phyloP scores from a whole-genome alignment of 2,888 invertebrate species.

The Acanthosepion esculentum region DNA sequence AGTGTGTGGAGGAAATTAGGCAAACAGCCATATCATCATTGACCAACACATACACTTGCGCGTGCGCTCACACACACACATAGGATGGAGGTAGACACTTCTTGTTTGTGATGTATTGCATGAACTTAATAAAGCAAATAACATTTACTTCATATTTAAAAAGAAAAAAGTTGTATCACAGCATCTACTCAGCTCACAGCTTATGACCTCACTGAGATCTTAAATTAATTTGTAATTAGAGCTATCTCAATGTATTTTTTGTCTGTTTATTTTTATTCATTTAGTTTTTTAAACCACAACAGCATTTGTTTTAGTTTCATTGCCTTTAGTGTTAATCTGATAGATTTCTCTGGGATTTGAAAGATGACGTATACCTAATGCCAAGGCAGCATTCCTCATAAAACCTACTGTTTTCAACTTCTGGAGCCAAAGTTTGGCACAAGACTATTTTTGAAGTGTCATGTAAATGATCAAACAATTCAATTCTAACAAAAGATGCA shows the following conservation, averaged over 20 bases:
- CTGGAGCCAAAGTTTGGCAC: too few relatives aligned
- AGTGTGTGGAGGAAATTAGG: too few relatives aligned
- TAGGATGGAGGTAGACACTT: background rate
- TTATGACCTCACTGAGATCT: background rate
- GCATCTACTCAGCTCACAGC: background rate
- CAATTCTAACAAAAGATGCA: too few relatives aligned
- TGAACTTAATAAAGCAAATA: conserved; percentile 10
- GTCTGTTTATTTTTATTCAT: background rate
- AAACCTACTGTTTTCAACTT: too few relatives aligned
- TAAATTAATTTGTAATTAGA: too few relatives aligned
- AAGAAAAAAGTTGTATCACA: background rate
- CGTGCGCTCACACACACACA: background rate
- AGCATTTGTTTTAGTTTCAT: conserved; percentile 33
- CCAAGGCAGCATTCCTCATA: too few relatives aligned
- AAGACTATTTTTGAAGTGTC: too few relatives aligned
- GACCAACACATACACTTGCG: background rate
- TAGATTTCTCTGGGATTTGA: too few relatives aligned
- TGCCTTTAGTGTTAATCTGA: background rate
- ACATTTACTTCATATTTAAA: background rate
- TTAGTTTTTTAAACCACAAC: background rate
- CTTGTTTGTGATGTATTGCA: background rate
- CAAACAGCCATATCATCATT: background rate
- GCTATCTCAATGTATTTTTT: background rate
- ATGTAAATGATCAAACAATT: too few relatives aligned
- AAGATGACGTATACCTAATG: too few relatives aligned